Evolutionary conservation across 35 echinoderm and acorn worm species (phyloP), one percentile per base, ranked within the genome.

Genomic region (Hemicentrotus pulcherrimus): DNA sequence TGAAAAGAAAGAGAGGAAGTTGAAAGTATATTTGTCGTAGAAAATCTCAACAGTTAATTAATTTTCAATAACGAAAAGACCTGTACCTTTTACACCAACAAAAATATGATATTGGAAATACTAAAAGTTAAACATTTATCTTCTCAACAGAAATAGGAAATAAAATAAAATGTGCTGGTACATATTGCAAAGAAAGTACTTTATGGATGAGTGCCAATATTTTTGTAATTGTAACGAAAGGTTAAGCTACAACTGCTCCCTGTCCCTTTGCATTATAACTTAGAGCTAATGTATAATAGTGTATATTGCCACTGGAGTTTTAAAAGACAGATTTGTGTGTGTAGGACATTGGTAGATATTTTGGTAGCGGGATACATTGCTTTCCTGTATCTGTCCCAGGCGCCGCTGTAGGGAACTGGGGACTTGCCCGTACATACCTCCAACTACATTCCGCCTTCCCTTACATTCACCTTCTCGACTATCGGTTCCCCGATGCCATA

Each of bases 401-500:
- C 45, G 45, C 87, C 87, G 87, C 87, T 32, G 87, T 24, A 32
- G 87, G 87, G 87, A 89, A 7, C 45, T 33, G 32, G 87, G 87
- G 87, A 89, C 87, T 41, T 35, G 32, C 13, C 45, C 2, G 13
- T 52, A 92, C 91, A 92, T 92, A 92, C 91, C 91, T 92, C 91
- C 32, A 48, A 55, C 30, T 47, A 55, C 91, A 92, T 92, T 48
- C 91, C 91, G 46, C 46, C 91, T 28, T 92, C 48, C 91, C 32
- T 24, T 92, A 30, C 91, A 92, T 92, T 48, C 48, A 92, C 91
- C 91, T 31, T 92, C 91, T 92, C 91, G 47, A 11, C 91, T 92
- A 46, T 92, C 91, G 30, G 91, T 31, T 47, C 91, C 91, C 48
- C 91, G 91, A 47, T 92, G 91, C 91, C 91, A 92, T 92, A 92